Evolutionary conservation across 2,113 vertebrate genomes (phyloP).

Genomic region (Leucosticte australis): DNA sequence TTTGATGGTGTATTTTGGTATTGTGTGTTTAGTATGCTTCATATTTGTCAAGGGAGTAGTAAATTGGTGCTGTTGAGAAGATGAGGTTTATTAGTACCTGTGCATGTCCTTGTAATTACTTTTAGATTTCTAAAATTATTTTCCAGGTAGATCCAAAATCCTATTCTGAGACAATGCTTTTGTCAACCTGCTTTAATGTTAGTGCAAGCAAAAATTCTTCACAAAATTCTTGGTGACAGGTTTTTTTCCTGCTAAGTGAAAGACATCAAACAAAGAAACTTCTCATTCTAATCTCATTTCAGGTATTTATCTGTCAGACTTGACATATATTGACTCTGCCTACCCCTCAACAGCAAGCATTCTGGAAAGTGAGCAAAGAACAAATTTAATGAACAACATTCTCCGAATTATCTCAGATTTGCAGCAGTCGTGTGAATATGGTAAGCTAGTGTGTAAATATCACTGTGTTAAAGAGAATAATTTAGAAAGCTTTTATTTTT

Average conservation of each 20-base stretch:
- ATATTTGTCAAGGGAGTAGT: neutral
- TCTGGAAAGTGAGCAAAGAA: conserved; percentile 95
- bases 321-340: conserved; percentile 97
- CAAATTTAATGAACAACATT: conserved; percentile 98
- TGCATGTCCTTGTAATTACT: neutral
- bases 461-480: neutral
- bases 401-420: conserved; percentile 97
- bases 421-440: conserved; percentile 95
- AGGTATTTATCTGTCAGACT: conserved; percentile 98
- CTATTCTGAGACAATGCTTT: neutral
- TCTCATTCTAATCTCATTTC: conserved; percentile 35
- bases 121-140: neutral
- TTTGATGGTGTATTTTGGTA: neutral
- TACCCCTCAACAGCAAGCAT: conserved; percentile 98
- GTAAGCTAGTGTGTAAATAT: conserved; percentile 66
- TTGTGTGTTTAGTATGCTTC: neutral
- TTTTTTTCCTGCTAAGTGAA: neutral
- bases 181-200: neutral
- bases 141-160: neutral
- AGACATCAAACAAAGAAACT: neutral
- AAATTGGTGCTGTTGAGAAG: neutral
- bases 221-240: neutral
- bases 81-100: neutral
- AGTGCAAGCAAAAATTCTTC: neutral
- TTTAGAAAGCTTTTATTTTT: neutral